These are phyloP conservation scores for Atrichornis clamosus DNA, from an alignment of 2,113 vertebrate genomes.

Conservation along the genomic window DNA sequence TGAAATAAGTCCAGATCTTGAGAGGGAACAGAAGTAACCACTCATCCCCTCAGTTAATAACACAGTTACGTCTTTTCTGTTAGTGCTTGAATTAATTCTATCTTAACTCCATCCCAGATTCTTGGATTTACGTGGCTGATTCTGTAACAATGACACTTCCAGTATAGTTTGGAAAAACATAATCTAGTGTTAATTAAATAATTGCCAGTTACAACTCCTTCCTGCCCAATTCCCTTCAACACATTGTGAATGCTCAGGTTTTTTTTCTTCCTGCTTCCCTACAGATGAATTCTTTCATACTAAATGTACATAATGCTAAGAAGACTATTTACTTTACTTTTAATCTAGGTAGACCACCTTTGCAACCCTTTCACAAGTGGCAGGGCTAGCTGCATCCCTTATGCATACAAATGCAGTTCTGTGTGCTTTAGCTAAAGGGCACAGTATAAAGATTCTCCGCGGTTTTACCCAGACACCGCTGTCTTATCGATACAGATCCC, in stretches of 20 bases:
- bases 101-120: neutral
- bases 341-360: constrained; percentile 27
- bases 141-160: neutral
- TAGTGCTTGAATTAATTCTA: neutral
- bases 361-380: neutral
- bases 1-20: neutral
- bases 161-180: neutral
- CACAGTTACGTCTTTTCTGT: neutral
- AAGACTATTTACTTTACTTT: constrained; percentile 4
- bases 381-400: neutral
- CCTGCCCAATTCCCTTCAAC: neutral
- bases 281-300: neutral
- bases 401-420: neutral
- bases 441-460: neutral
- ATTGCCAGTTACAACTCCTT: neutral
- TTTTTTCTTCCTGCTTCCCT: neutral
- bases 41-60: neutral
- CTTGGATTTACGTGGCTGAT: neutral
- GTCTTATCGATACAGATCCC: neutral
- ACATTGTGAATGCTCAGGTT: neutral
- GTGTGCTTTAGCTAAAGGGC: neutral
- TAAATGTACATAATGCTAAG: neutral
- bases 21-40: neutral
- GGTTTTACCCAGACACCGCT: neutral
- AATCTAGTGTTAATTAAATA: neutral